These are phyloP conservation scores for Polydrusus pterygomalis DNA, from an alignment of 2,888 invertebrate genomes.

Conservation along the genomic window DNA sequence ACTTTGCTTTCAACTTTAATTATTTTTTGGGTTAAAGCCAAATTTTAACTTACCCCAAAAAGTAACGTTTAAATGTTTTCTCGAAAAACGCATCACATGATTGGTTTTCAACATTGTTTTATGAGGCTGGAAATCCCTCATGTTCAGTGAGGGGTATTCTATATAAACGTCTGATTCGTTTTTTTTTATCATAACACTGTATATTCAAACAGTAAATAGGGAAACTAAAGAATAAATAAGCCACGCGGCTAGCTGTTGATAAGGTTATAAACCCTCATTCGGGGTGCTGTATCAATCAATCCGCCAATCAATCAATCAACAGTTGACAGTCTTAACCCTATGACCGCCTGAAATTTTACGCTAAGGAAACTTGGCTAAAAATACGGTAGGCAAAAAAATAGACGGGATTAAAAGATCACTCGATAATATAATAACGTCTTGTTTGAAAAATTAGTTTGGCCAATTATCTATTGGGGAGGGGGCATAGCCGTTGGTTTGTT, in stretches of 20 bases:
- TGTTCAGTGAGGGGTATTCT: too few species aligned
- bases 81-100: too few species aligned
- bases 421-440: too few species aligned
- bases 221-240: not conserved
- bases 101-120: too few species aligned
- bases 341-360: not conserved
- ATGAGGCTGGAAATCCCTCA: too few species aligned
- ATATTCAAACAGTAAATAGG: not conserved
- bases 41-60: too few species aligned
- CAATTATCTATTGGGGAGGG: too few species aligned
- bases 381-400: not conserved
- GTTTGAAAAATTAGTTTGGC: too few species aligned
- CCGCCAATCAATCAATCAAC: slow-evolving; percentile 1
- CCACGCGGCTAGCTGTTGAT: not conserved
- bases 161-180: too few species aligned
- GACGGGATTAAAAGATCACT: not conserved
- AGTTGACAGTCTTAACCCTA: not conserved
- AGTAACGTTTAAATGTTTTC: too few species aligned
- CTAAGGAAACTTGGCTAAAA: not conserved
- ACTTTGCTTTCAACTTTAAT: slow-evolving; percentile 11
- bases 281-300: not conserved
- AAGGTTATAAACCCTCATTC: slow-evolving; percentile 4
- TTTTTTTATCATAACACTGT: too few species aligned
- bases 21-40: not conserved
- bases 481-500: too few species aligned